Evolutionary conservation across 2,888 invertebrate species (phyloP), one percentile per base, ranked within the genome.

Genomic region (Pheosia gnoma): DNA sequence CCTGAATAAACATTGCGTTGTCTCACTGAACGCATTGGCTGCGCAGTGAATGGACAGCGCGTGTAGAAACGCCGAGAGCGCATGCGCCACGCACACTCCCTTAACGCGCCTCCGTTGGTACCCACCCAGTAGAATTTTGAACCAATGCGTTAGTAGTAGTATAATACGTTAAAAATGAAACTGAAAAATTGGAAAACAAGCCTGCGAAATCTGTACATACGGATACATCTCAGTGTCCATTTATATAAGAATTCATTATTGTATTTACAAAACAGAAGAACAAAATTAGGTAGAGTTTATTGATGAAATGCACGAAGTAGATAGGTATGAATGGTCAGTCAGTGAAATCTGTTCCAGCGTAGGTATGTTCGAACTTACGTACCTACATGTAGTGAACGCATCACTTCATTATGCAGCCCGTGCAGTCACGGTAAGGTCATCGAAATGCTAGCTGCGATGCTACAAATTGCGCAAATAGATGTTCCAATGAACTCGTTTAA

Each of bases 401-500:
- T 72, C 59, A 72, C 58, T 70, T 66, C 66, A 72, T 70, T 70
- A 72, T 72, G 63, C 71, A 67, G 68, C 58, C 68, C 65, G 81
- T 78, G 74, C 80, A 81, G 83, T 83, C 81, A 82, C 72, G 78
- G 87, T 86, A 88, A 91, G 90, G 90, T 91, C 90, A 88, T 87
- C 86, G 82, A 85, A 88, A 90, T 89, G 86, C 83, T 87, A 84
- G 87, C 84, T 82, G 86, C 85, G 86, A 88, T 88, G 87, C 83
- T 90, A 87, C 86, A 87, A 90, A 93, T 93, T 92, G 91, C 93
- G 90, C 90, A 91, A 93, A 93, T 92, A 92, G 93, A 93, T 90
- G 91, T 91, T 93, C 93, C 93, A 93, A 91, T 93, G 93, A 93
- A 93, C 92, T 93, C 91, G 87, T 91, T 91, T 91, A 93, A 90